A percentile compares a stretch with the other conserved stretches of the same genome.
Evolutionary conservation across 2,113 vertebrate species (phyloP).

Genomic region (Rhadina sibilatrix): DNA sequence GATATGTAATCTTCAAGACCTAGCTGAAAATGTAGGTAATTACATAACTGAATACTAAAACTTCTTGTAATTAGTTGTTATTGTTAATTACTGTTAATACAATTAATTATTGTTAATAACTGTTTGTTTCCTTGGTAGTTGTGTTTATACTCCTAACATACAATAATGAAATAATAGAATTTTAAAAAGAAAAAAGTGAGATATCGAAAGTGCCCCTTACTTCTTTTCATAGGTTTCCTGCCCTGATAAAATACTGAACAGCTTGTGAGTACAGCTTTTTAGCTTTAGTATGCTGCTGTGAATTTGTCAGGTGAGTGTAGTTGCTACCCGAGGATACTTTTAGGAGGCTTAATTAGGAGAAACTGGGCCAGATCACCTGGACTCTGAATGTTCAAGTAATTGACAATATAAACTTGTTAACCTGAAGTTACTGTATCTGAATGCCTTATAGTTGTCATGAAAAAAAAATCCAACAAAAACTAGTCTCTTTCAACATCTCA

Average conservation of each 20-base stretch:
- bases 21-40: neutral
- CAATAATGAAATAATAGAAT: neutral
- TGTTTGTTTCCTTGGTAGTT: neutral
- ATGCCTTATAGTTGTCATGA: neutral
- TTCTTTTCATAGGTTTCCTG: neutral
- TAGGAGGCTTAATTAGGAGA: neutral
- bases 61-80: neutral
- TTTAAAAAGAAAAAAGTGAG: neutral
- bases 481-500: neutral
- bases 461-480: neutral
- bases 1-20: neutral
- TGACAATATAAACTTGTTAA: neutral
- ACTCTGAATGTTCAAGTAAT: neutral
- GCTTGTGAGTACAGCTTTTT: neutral
- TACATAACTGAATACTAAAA: neutral
- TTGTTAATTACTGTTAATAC: too few species aligned
- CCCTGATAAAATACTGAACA: neutral
- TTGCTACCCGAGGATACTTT: neutral
- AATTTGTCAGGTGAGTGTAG: neutral
- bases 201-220: neutral
- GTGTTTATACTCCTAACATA: neutral
- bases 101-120: too few species aligned
- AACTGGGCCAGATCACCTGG: neutral
- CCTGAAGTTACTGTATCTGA: neutral
- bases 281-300: neutral